Base-by-base conservation (phyloP, 2,888 invertebrate species). In the Chelonus formosanus region DNA sequence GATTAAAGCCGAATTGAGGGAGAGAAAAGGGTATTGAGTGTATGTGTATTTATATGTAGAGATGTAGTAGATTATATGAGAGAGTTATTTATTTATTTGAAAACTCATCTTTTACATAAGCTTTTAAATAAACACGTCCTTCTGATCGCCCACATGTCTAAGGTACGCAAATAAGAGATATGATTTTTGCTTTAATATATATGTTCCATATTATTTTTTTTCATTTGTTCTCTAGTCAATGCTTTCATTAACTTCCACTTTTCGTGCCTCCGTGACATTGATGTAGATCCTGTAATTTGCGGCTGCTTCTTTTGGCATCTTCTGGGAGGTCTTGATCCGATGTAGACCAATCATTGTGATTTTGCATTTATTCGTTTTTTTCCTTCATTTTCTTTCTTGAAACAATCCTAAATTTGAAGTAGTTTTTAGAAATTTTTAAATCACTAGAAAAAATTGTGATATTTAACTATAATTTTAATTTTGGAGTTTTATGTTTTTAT, bases 221-320 rank as follows among this genome's bases (percentile, higher is more conserved):
- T 40, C 3, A 40, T 40, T 36, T 6, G n/a, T 58, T 47, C 34
- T 58, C 31, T 44, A 31, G 5, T 34, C 60, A 64, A 69, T 58
- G 63, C 64, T 67, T 71, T 71, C 63, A 71, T 71, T 70, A 71
- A 71, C 69, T 67, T 67, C 62, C 48, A 65, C 62, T 71, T 71
- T 70, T 68, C 65, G 64, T 52, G 62, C 61, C 44, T 65, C 61
- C 69, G 69, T 71, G 71, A 71, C 71, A 55, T 71, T 71, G 71
- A 71, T 69, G 69, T 69, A 69, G 71, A 71, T 71, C 71, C 67
- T 61, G 56, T 69, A 71, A 71, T 71, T 71, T 69, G 67, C 67
- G 40, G 20, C 31, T 61, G 45, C 48, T 52, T 47, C 61, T 10
- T 53, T 62, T 65, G 44, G 44, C 44, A 62, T 50, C 43, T 43